Evolutionary conservation across 2,113 vertebrate genomes (phyloP).

Genomic region (Glaucomys volans): DNA sequence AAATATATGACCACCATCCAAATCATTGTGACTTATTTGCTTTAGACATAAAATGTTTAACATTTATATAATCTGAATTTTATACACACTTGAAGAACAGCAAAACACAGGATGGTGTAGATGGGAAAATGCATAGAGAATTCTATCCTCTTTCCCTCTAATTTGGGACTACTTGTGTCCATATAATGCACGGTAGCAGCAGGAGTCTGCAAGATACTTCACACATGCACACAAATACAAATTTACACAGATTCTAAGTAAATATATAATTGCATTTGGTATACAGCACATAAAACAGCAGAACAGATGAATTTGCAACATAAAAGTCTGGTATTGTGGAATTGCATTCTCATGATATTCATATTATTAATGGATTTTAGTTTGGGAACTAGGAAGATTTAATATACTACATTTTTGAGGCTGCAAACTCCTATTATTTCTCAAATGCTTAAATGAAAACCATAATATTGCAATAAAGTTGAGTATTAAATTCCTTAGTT

Average conservation of each 20-base stretch:
- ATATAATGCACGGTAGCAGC: slow-evolving; percentile 60
- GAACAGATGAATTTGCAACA: slow-evolving; percentile 42
- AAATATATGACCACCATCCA: not conserved
- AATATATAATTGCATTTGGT: slow-evolving; percentile 49
- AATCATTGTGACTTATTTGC: not conserved
- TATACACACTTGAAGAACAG: not conserved
- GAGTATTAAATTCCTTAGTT: slow-evolving; percentile 26
- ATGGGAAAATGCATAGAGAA: not conserved
- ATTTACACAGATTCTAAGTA: slow-evolving; percentile 62
- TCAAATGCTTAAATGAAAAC: slow-evolving; percentile 6
- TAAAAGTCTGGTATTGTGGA: not conserved
- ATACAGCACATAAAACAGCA: not conserved
- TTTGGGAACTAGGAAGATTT: not conserved
- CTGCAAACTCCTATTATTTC: not conserved
- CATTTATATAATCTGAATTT: not conserved
- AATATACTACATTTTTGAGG: not conserved
- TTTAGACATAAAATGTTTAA: not conserved
- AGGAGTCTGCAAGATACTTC: slow-evolving; percentile 60
- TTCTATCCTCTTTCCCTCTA: not conserved
- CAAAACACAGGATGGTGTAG: not conserved
- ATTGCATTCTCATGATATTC: not conserved
- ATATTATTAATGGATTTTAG: not conserved
- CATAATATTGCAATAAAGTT: not conserved
- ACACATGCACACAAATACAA: not conserved
- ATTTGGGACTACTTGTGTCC: not conserved